Evolutionary conservation across 2,797 vertebrate genomes (phyloP), one percentile per base, ranked within the genome.

Genomic region (Balearica regulorum): DNA sequence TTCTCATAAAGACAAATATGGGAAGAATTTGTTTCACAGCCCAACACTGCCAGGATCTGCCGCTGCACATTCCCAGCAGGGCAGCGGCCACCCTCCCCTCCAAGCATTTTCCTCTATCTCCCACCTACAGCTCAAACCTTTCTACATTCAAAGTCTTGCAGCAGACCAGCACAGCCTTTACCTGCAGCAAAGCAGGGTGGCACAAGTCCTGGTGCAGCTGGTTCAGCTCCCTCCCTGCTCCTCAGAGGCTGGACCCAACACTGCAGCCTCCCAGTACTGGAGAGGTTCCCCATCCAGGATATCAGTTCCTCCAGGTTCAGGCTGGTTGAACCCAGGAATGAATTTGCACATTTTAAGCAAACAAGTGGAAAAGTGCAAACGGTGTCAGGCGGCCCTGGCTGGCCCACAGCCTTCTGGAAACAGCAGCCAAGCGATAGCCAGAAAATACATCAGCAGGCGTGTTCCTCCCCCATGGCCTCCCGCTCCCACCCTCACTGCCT

Each of bases 401-500:
- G 95, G 87, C 89, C 19, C 13, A 17, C 0, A 2, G 71, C 70
- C 54, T 61, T 70, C 84, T 80, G 91, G 83, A 90, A 90, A 35
- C 3, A 13, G 82, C 3, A 24, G 58, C 75, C 68, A 82, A 73
- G 35, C 0, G 0, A 91, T 9, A 77, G 91, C 89, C 90, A 93
- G 62, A 76, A 89, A 90, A 80, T 44, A 89, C 84, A 73, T 94
- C 89, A 96, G 87, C 85, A 76, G 60, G 80, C 49, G 16, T 49
- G 83, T 84, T 92, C 90, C 82, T 91, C 66, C 81, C 73, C 58
- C 3, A 10, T 1, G 14, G 54, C 48, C 64, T 89, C 84, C 46
- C 1, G 3, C 43, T 72, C 82, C 68, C 61, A 43, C 83, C 48
- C 55, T 73, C 13, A 1, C 37, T 0, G 3, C 79, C 69, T 6